Conservation (phyloP, 2,113 vertebrate species). For the Scatophagus argus region DNA sequence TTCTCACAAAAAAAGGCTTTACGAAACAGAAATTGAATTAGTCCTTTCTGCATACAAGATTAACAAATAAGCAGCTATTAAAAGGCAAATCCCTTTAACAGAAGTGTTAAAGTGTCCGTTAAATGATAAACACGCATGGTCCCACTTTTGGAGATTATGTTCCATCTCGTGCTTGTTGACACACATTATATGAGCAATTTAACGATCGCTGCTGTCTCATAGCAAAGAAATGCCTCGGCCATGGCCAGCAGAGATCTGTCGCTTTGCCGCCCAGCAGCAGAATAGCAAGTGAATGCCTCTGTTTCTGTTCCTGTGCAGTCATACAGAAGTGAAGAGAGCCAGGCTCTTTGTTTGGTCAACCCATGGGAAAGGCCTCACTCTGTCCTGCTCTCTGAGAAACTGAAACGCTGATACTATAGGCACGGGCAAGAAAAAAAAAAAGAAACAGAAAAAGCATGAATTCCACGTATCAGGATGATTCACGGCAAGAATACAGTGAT, state of each 20-base stretch:
- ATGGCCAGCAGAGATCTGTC: conserved; percentile 54
- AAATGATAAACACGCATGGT: not conserved
- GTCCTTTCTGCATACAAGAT: not conserved
- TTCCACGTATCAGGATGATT: conserved; percentile 57
- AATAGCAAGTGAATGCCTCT: conserved; percentile 64
- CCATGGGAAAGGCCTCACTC: conserved; percentile 78
- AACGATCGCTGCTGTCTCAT: conserved; percentile 13
- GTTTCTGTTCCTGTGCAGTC: conserved; percentile 81
- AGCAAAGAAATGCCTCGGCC: conserved; percentile 32
- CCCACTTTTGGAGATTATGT: not conserved
- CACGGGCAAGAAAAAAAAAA: conserved; percentile 10
- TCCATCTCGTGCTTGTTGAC: not conserved
- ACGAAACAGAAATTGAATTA: not conserved
- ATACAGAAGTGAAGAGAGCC: conserved; percentile 78
- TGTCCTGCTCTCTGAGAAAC: conserved; percentile 74
- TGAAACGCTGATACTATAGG: conserved; percentile 67
- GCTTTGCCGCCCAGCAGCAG: conserved; percentile 56
- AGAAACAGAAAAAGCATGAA: conserved; percentile 26
- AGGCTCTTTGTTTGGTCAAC: conserved; percentile 74
- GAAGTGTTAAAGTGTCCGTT: not conserved
- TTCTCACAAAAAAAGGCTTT: not conserved
- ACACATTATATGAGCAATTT: not conserved
- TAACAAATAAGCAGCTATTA: not conserved
- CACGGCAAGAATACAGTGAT: conserved; percentile 37
- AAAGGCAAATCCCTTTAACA: not conserved